phyloP scores from a whole-genome alignment of 2,888 invertebrate genomes.

The Dicycla oo region DNA sequence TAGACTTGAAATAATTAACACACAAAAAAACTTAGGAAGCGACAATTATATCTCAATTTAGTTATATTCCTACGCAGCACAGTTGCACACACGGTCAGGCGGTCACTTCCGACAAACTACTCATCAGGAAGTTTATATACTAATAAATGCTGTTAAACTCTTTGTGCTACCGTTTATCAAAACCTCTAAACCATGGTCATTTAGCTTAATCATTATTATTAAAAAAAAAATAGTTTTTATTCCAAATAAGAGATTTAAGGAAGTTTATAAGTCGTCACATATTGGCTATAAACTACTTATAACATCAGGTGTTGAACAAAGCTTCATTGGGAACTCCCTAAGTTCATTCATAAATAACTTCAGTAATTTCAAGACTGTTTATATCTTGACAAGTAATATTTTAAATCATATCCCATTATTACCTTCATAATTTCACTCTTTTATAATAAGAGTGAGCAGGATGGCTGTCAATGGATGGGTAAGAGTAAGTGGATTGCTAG shows the following conservation, averaged over 20 bases:
- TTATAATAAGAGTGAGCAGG: no score
- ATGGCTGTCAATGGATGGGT: no score
- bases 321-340: not conserved
- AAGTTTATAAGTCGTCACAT: not conserved
- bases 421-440: no score
- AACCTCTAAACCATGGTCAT: constrained; percentile 51
- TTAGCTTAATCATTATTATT: constrained; percentile 44
- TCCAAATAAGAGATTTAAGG: not conserved
- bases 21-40: constrained; percentile 58
- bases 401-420: no score
- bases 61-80: constrained; percentile 40
- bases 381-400: no score
- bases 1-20: constrained; percentile 41
- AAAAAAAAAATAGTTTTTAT: constrained; percentile 15
- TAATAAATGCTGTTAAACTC: constrained; percentile 43
- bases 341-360: not conserved
- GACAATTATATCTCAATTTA: constrained; percentile 49
- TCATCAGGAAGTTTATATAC: constrained; percentile 54
- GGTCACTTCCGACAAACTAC: constrained; percentile 55
- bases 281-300: no score
- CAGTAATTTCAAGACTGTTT: no score
- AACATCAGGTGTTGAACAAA: not conserved
- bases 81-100: constrained; percentile 21
- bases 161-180: constrained; percentile 55
- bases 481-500: no score